A percentile compares a stretch with the other conserved stretches of the same genome.
phyloP scores from a whole-genome alignment of 2,113 vertebrate species.

The Pardalotus punctatus region DNA sequence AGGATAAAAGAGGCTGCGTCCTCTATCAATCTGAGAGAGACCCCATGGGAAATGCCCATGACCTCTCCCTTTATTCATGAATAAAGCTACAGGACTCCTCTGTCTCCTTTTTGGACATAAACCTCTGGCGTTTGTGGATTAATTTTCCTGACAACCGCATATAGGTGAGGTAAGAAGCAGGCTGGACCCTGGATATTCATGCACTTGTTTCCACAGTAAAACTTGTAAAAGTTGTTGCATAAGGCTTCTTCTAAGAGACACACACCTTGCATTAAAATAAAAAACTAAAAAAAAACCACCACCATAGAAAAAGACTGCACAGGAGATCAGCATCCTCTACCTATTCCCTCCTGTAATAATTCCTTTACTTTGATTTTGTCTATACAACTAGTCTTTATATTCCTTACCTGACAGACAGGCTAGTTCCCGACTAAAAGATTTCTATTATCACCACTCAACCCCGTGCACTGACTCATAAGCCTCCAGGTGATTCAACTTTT shows the following conservation, averaged over 20 bases:
- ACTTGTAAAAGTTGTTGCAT: fast-evolving
- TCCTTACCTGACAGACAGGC: background rate
- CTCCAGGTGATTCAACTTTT: background rate
- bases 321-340: background rate
- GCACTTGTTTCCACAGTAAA: background rate
- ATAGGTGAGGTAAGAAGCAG: background rate
- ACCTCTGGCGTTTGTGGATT: no score
- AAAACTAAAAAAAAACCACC: background rate
- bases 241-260: background rate
- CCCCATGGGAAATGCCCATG: no score
- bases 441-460: background rate
- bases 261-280: background rate
- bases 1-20: no score
- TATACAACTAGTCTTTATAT: background rate
- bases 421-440: background rate
- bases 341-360: background rate
- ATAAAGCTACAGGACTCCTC: no score
- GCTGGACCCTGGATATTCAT: background rate
- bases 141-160: no score
- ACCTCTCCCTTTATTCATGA: no score
- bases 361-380: background rate
- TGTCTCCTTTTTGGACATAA: no score
- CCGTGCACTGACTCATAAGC: background rate
- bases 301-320: background rate
- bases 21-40: no score